A percentile compares a stretch with the other conserved stretches of the same genome.
phyloP scores from a whole-genome alignment of 2,888 invertebrate species.

The Cepaea hortensis region DNA sequence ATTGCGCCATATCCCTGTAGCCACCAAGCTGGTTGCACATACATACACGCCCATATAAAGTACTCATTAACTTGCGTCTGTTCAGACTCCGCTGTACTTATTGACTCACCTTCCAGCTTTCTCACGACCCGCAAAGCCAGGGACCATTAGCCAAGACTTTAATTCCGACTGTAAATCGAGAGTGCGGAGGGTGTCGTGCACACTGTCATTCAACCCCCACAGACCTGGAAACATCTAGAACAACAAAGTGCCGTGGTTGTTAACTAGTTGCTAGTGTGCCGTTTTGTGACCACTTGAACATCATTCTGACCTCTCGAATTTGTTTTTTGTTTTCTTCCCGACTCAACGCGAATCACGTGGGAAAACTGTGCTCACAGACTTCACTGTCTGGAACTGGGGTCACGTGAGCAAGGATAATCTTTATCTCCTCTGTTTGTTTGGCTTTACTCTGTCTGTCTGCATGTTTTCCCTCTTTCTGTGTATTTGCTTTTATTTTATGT shows the following conservation, averaged over 20 bases:
- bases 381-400: slow-evolving; percentile 23
- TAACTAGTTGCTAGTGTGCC: slow-evolving; percentile 14
- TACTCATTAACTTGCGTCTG: too few relatives aligned
- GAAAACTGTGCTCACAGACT: slow-evolving; percentile 23
- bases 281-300: slow-evolving; percentile 38
- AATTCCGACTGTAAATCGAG: too few relatives aligned
- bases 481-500: background rate
- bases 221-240: background rate
- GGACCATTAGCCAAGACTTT: too few relatives aligned
- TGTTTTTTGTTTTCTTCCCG: background rate
- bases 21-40: too few relatives aligned
- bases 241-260: slow-evolving; percentile 25
- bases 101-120: too few relatives aligned
- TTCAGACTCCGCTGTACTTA: too few relatives aligned
- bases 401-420: slow-evolving; percentile 10
- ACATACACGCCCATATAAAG: too few relatives aligned
- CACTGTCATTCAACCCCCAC: too few relatives aligned
- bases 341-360: slow-evolving; percentile 7
- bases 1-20: too few relatives aligned
- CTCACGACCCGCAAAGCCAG: too few relatives aligned
- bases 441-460: background rate
- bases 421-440: slow-evolving; percentile 27
- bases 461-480: background rate
- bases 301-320: slow-evolving; percentile 19
- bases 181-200: too few relatives aligned